Conservation (phyloP, 2,113 vertebrate species). For the Oenanthe melanoleuca region DNA sequence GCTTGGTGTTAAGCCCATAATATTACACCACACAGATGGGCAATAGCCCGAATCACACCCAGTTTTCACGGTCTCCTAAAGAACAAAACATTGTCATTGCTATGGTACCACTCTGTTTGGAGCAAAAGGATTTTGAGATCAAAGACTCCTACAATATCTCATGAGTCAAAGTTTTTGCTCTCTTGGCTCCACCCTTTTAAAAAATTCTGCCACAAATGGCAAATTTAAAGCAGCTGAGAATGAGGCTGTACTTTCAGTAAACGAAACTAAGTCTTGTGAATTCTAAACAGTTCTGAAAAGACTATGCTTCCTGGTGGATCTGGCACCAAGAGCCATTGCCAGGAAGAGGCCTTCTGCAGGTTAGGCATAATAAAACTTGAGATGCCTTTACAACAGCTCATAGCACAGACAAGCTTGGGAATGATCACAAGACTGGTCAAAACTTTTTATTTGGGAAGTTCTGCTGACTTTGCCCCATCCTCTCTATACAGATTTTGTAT, state of each 20-base stretch:
- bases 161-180: background rate
- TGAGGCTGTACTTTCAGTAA: conserved; percentile 5
- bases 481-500: background rate
- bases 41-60: background rate
- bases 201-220: conserved; percentile 16
- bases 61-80: background rate
- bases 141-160: background rate
- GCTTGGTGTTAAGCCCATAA: background rate
- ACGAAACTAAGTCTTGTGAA: conserved; percentile 26
- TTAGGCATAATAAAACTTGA: background rate
- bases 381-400: conserved; percentile 10
- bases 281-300: conserved; percentile 47
- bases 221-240: conserved; percentile 48
- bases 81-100: background rate
- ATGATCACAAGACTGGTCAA: background rate
- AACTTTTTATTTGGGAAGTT: background rate
- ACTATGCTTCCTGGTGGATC: conserved; percentile 9
- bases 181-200: background rate
- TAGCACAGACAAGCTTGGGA: background rate
- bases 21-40: background rate
- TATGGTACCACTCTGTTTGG: background rate
- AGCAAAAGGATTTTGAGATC: background rate
- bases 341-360: conserved; percentile 49
- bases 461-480: background rate
- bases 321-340: background rate